phyloP scores from a whole-genome alignment of 2,113 vertebrate species.

The Spilogale gracilis region DNA sequence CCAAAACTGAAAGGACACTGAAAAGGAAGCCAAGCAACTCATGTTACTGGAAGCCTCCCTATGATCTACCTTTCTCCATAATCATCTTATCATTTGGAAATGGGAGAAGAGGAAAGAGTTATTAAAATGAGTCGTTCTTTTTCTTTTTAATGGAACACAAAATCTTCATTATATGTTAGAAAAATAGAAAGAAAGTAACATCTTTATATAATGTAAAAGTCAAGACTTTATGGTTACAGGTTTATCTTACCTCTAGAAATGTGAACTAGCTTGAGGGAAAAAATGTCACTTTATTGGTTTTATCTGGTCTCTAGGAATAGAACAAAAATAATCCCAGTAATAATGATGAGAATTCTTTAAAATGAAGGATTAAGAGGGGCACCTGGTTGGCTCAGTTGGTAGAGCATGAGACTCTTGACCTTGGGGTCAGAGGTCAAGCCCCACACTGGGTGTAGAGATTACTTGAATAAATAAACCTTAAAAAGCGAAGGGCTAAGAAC shows the following conservation, averaged over 20 bases:
- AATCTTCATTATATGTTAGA: neutral
- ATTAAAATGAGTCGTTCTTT: neutral
- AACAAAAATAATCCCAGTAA: neutral
- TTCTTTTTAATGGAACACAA: neutral
- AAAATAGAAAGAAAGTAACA: neutral
- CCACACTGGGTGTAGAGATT: neutral
- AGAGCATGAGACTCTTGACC: neutral
- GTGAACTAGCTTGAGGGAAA: neutral
- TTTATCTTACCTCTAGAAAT: neutral
- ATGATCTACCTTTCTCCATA: neutral
- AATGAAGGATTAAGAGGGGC: neutral
- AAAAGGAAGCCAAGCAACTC: neutral
- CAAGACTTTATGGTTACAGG: neutral
- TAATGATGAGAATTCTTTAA: neutral
- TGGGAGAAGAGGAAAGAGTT: neutral
- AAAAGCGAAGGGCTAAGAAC: neutral
- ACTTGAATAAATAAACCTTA: neutral
- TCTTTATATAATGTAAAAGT: neutral
- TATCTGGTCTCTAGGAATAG: neutral
- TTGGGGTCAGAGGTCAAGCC: neutral
- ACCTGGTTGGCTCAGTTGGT: neutral
- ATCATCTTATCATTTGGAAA: neutral
- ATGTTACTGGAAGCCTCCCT: neutral
- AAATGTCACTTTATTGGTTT: neutral
- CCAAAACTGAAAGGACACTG: neutral